Evolutionary conservation across 2,113 vertebrate genomes (phyloP).

Genomic region (Eretmochelys imbricata): DNA sequence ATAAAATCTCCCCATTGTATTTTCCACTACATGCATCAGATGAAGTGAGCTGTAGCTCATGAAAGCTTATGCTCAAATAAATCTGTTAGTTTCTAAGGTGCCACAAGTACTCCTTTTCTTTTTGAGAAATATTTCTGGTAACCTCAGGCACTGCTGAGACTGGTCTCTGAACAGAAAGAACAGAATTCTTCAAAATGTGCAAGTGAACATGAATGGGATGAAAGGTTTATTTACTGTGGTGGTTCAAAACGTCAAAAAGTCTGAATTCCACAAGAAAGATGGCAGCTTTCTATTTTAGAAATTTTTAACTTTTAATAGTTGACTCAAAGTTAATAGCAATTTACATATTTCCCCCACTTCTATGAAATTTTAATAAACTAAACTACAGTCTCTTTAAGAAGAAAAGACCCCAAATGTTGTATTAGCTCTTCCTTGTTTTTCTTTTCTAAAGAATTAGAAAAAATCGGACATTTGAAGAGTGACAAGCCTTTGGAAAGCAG

Average conservation of each 20-base stretch:
- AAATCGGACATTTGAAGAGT: not conserved
- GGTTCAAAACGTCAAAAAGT: not conserved
- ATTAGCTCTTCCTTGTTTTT: not conserved
- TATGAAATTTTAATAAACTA: not conserved
- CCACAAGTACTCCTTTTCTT: too few species aligned
- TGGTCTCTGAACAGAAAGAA: not conserved
- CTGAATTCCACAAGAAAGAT: not conserved
- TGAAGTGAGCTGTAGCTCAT: too few species aligned
- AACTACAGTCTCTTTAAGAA: not conserved
- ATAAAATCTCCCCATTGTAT: too few species aligned
- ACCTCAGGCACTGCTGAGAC: not conserved
- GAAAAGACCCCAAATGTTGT: not conserved
- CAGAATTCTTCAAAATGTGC: not conserved
- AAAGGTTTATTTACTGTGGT: not conserved
- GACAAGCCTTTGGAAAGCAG: slow-evolving; percentile 10
- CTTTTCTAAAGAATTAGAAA: slow-evolving; percentile 24
- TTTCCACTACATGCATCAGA: too few species aligned
- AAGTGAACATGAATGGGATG: not conserved
- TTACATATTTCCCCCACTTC: not conserved
- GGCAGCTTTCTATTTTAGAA: not conserved
- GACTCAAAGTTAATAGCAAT: not conserved
- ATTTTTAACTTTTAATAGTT: not conserved
- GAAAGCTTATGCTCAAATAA: too few species aligned
- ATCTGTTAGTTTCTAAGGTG: too few species aligned
- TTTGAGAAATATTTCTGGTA: not conserved